Evolutionary conservation across 2,797 vertebrate genomes (phyloP).

Genomic region (Enteromius paludinosus): DNA sequence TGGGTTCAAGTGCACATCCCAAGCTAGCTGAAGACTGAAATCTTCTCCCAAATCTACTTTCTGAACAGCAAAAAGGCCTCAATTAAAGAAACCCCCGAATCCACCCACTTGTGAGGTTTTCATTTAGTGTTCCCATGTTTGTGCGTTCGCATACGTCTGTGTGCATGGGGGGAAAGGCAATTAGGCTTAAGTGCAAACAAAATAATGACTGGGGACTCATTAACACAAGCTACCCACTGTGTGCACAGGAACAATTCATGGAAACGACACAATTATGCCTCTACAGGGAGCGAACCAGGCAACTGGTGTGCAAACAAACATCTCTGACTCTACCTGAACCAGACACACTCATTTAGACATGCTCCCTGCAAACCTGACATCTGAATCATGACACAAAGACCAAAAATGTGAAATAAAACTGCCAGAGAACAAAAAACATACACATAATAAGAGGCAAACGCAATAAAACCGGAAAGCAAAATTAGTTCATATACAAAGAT

Average conservation of each 20-base stretch:
- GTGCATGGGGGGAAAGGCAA: constrained; percentile 38
- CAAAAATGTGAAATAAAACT: neutral
- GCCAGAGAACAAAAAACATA: neutral
- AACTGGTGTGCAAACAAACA: constrained; percentile 47
- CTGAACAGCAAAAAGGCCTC: constrained; percentile 13
- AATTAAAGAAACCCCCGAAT: constrained; percentile 25
- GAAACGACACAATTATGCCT: constrained; percentile 54
- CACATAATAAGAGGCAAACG: neutral
- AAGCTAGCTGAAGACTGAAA: neutral
- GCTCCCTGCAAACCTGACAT: constrained; percentile 14
- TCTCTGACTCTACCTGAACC: constrained; percentile 17
- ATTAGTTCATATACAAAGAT: neutral
- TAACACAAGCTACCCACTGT: constrained; percentile 53
- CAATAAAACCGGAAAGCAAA: neutral
- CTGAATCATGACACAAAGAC: neutral
- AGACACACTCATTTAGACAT: constrained; percentile 11
- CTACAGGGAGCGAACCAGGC: constrained; percentile 41
- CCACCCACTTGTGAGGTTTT: constrained; percentile 9
- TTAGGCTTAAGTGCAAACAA: constrained; percentile 48
- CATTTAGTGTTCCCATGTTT: constrained; percentile 48
- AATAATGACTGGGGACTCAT: constrained; percentile 60
- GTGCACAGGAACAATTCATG: constrained; percentile 47
- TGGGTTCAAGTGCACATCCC: neutral
- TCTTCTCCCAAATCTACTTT: neutral
- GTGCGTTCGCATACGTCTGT: constrained; percentile 43